Percentiles rank a stretch among this genome's conserved stretches.
These are phyloP conservation scores for Strigamia transsilvanica DNA, from an alignment of 2,888 invertebrate genomes.

Conservation along the genomic window DNA sequence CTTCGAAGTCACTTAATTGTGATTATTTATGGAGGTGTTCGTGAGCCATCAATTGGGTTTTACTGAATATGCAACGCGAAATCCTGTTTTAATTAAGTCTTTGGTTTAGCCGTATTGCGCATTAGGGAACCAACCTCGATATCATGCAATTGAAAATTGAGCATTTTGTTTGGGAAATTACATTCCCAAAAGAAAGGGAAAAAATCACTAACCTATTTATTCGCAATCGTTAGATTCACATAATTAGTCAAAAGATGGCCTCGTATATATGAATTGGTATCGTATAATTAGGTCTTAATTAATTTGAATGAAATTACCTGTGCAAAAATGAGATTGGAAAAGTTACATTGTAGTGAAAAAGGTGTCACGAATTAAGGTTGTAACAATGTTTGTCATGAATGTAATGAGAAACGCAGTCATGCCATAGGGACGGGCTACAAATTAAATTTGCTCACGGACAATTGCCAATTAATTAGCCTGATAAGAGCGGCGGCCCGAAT, in stretches of 20 bases:
- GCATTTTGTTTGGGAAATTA: too few relatives aligned
- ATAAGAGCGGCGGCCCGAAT: conserved; percentile 23
- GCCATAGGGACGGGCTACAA: conserved; percentile 26
- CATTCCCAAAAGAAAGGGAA: too few relatives aligned
- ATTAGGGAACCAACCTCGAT: too few relatives aligned
- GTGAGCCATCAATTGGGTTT: too few relatives aligned
- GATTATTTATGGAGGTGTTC: too few relatives aligned
- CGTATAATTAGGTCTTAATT: conserved; percentile 21
- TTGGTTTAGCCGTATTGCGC: too few relatives aligned
- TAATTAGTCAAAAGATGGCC: conserved; percentile 13
- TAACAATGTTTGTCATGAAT: conserved; percentile 16
- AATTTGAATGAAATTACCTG: conserved; percentile 23
- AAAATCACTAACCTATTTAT: neutral
- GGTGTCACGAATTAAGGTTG: conserved; percentile 20
- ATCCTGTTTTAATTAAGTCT: too few relatives aligned
- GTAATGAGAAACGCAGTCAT: conserved; percentile 25
- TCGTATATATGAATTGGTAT: neutral
- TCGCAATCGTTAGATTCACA: conserved; percentile 12
- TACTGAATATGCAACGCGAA: too few relatives aligned
- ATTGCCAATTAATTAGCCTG: conserved; percentile 26
- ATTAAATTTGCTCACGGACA: conserved; percentile 30
- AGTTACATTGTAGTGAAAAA: neutral
- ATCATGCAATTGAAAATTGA: too few relatives aligned
- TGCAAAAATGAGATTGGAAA: conserved; percentile 15
- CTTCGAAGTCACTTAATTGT: too few relatives aligned